These are phyloP conservation scores for Mareca strepera DNA, from an alignment of 2,797 vertebrate genomes.

Conservation along the genomic window DNA sequence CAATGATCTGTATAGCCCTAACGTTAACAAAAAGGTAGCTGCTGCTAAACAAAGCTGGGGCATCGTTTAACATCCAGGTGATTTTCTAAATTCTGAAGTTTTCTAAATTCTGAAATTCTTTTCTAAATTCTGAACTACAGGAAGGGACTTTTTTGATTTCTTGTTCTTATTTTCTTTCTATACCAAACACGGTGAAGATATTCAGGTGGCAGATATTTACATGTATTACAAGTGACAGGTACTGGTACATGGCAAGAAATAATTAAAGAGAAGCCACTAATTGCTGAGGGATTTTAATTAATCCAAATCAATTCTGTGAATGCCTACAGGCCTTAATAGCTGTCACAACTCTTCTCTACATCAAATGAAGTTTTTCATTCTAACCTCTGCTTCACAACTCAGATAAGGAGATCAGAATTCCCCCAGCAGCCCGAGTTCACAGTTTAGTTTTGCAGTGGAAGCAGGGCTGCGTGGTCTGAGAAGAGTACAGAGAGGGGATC, in stretches of 20 bases:
- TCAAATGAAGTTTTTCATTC: not conserved
- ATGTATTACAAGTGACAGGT: not conserved
- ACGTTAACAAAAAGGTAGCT: not conserved
- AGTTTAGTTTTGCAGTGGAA: no score
- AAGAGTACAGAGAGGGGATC: no score
- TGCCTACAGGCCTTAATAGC: no score
- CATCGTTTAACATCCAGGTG: no score
- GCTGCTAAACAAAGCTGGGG: not conserved
- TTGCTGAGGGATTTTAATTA: not conserved
- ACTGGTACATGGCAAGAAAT: not conserved
- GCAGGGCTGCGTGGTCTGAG: no score
- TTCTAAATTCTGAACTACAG: not conserved
- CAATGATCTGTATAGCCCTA: not conserved
- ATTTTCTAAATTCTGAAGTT: not conserved
- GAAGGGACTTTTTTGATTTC: not conserved
- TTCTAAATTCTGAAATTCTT: not conserved
- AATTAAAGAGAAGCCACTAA: not conserved
- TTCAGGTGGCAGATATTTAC: not conserved
- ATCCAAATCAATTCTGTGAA: not conserved
- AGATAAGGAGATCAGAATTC: not conserved
- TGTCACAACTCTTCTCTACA: not conserved
- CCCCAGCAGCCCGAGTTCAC: not conserved
- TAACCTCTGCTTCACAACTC: not conserved
- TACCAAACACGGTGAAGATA: not conserved
- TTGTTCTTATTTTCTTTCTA: not conserved